A percentile compares a stretch with the other conserved stretches of the same genome.
Evolutionary conservation across 1,140 invertebrate species (phyloP).

Genomic region (Danaus plexippus): DNA sequence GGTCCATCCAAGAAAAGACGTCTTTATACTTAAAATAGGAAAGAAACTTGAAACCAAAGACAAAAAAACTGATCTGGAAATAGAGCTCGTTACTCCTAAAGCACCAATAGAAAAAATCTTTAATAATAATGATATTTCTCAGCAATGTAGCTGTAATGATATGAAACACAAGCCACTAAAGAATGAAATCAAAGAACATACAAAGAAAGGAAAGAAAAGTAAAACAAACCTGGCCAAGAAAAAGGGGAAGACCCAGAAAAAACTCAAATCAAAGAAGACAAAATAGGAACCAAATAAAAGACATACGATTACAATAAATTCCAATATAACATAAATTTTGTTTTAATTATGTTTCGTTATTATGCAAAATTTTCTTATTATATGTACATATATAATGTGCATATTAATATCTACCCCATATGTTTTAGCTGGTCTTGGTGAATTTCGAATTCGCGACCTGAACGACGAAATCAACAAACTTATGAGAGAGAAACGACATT

Average conservation of each 20-base stretch:
- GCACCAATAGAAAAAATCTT: conserved; percentile 25
- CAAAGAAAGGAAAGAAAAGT: conserved; percentile 28
- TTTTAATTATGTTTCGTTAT: conserved; percentile 1
- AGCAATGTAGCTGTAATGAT: conserved; percentile 41
- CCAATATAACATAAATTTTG: not conserved
- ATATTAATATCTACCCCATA: conserved; percentile 1
- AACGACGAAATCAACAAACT: conserved; percentile 99
- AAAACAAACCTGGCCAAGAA: conserved; percentile 27
- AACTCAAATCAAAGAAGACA: conserved; percentile 24
- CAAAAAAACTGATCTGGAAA: conserved; percentile 64
- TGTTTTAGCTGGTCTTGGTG: conserved; percentile 91
- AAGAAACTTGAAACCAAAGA: conserved; percentile 62
- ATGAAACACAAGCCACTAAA: conserved; percentile 28
- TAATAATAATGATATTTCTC: conserved; percentile 34
- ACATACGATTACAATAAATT: conserved; percentile 1
- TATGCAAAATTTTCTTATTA: not conserved
- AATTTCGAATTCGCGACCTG: conserved; percentile 97
- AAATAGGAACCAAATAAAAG: conserved; percentile 12
- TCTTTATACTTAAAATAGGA: conserved; percentile 63
- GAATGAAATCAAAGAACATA: conserved; percentile 26
- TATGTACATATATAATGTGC: conserved; percentile 6
- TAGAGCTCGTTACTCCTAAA: conserved; percentile 59
- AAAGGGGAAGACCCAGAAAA: conserved; percentile 28
- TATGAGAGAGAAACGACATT: conserved; percentile 94
- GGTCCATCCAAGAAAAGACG: conserved; percentile 50